Evolutionary conservation across 2,888 invertebrate species (phyloP).

Genomic region (Diogma glabrata): DNA sequence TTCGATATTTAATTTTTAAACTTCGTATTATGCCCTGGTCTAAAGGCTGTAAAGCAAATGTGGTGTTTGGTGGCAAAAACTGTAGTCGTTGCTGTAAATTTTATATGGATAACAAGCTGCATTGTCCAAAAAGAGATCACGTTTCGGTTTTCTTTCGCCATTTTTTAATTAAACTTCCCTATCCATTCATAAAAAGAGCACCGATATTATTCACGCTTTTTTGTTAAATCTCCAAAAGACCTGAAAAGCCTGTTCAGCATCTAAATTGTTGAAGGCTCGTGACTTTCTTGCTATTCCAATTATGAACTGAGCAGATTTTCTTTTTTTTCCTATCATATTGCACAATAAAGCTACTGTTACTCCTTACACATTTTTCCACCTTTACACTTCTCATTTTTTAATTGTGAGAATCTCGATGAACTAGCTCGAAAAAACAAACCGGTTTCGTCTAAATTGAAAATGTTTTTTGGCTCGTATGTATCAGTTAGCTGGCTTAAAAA

Average conservation of each 20-base stretch:
- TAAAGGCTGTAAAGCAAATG: background rate
- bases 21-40: conserved; percentile 1
- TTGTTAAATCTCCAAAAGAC: background rate
- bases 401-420: background rate
- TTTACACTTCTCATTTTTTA: conserved; percentile 2
- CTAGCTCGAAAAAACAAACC: background rate
- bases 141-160: too few relatives aligned
- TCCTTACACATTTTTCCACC: background rate
- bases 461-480: background rate
- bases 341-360: too few relatives aligned
- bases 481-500: background rate
- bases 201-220: background rate
- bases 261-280: background rate
- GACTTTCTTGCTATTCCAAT: background rate
- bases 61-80: background rate
- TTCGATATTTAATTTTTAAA: background rate
- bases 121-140: conserved; percentile 1
- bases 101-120: background rate
- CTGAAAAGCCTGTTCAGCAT: background rate
- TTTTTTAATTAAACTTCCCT: too few relatives aligned
- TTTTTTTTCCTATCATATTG: too few relatives aligned
- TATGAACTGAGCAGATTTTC: too few relatives aligned
- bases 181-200: background rate
- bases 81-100: background rate
- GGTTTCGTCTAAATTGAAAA: background rate